Evolutionary conservation across 2,113 vertebrate species (phyloP).

Genomic region (Vanacampus margaritifer): DNA sequence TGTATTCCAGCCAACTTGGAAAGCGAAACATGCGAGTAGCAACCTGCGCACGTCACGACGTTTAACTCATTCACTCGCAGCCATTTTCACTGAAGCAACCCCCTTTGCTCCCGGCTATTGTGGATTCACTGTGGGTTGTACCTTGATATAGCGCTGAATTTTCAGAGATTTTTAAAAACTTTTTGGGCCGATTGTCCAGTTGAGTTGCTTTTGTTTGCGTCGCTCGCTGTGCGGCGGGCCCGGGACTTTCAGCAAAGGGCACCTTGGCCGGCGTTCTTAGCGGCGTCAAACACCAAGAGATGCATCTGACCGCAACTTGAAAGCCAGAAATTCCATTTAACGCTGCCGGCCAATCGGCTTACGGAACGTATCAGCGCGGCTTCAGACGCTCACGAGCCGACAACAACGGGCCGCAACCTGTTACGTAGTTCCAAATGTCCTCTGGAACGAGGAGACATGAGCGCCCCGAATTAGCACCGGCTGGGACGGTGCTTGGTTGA

Average conservation of each 20-base stretch:
- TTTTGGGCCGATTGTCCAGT: too few relatives aligned
- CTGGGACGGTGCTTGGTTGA: conserved; percentile 30
- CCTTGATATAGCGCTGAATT: too few relatives aligned
- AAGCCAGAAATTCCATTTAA: conserved; percentile 57
- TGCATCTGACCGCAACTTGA: conserved; percentile 45
- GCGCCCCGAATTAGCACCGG: conserved; percentile 25
- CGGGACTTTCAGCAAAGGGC: conserved; percentile 51
- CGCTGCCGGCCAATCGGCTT: conserved; percentile 59
- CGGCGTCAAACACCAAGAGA: conserved; percentile 62
- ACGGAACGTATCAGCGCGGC: conserved; percentile 30
- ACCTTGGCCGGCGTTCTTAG: conserved; percentile 60
- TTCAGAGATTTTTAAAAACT: too few relatives aligned
- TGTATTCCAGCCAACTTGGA: too few relatives aligned
- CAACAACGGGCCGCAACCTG: conserved; percentile 50
- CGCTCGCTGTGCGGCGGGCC: too few relatives aligned
- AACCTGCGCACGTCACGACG: too few relatives aligned
- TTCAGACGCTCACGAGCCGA: conserved; percentile 32
- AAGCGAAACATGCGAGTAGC: too few relatives aligned
- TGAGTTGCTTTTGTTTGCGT: too few relatives aligned
- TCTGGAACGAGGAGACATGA: conserved; percentile 54
- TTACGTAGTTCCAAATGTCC: conserved; percentile 41
- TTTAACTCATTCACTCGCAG: too few relatives aligned
- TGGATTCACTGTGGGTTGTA: too few relatives aligned
- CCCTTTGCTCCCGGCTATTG: too few relatives aligned
- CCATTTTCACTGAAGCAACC: too few relatives aligned